Base-by-base conservation (phyloP, 2,113 vertebrate genomes). In the Excalfactoria chinensis region DNA sequence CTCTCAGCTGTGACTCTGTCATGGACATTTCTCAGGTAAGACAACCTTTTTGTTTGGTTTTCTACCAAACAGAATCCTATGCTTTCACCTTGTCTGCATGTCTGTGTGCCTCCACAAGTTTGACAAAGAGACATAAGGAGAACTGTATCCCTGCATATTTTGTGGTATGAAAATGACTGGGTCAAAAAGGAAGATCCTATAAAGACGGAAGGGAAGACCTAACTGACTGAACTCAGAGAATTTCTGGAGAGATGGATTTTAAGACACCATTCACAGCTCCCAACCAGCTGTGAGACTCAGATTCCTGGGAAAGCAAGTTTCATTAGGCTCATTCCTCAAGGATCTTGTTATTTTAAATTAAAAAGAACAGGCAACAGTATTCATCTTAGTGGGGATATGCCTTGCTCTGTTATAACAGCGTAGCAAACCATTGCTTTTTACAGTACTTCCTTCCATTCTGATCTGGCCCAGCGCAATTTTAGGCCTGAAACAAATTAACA, bases 1-100 rank as follows among this genome's bases (percentile, higher is more conserved):
- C 99, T 49, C 98, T 99, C 84, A 99, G 99, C 97, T 99, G 99
- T 30, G 99, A 99, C 82, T 98, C 99, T 2, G 98, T 99, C 92
- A 99, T 99, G 99, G 99, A 99, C 96, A 99, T 99, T 95, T 99
- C 99, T 74, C 99, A 99, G 98, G 99, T 99, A 97, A 72, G 43
- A 23, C 35, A 68, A 6, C 21, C 7, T 22, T 84, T 73, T 60
- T 26, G 15, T 70, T 82, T 26, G 28, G 18, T 55, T 79, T 34
- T 77, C 34, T 59, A 18, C 12, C 35, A 40, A 80, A 73, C 2
- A n/a, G 19, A 66, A 74, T 19, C 49, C 46, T 76, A 2, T 34
- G 9, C 20, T 9, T 89, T 76, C 37, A 59, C 14, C 1, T 14
- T 63, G 0, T 37, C 68, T 73, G 18, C 63, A 28, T 23, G 19